Conservation (phyloP, 2,888 invertebrate genomes). For the Agelastica alni region DNA sequence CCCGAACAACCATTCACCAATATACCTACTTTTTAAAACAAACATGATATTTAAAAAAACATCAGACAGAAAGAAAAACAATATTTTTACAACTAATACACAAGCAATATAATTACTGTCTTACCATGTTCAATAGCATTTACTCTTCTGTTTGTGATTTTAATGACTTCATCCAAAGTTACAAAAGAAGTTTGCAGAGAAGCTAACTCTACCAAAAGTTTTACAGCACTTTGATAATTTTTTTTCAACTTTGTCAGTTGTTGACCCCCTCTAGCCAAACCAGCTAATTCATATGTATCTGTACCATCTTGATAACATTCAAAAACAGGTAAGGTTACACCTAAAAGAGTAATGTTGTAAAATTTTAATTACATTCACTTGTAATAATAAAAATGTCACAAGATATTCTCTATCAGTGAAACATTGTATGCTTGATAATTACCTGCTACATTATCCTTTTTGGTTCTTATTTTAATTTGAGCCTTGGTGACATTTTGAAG, state of each 20-base stretch:
- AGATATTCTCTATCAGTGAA: too few species aligned
- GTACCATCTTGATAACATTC: conserved; percentile 93
- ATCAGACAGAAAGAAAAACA: too few species aligned
- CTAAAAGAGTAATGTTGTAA: too few species aligned
- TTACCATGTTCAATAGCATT: conserved; percentile 98
- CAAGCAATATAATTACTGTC: too few species aligned
- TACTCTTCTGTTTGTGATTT: conserved; percentile 97
- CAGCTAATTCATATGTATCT: conserved; percentile 95
- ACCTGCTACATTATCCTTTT: conserved; percentile 96
- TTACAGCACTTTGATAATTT: conserved; percentile 95
- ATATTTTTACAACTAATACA: too few species aligned
- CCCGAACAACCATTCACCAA: too few species aligned
- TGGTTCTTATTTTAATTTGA: conserved; percentile 94
- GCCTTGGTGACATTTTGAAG: conserved; percentile 98
- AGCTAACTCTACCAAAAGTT: conserved; percentile 93
- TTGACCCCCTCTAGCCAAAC: conserved; percentile 96
- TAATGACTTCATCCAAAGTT: conserved; percentile 98
- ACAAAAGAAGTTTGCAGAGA: conserved; percentile 98
- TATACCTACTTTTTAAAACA: too few species aligned
- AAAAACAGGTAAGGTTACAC: conserved; percentile 95
- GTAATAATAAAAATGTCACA: too few species aligned
- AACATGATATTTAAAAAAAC: too few species aligned
- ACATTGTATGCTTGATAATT: too few species aligned
- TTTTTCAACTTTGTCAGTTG: conserved; percentile 96
- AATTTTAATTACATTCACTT: too few species aligned